Conservation (phyloP, 2,113 vertebrate species). For the Pollimyrus isidori region DNA sequence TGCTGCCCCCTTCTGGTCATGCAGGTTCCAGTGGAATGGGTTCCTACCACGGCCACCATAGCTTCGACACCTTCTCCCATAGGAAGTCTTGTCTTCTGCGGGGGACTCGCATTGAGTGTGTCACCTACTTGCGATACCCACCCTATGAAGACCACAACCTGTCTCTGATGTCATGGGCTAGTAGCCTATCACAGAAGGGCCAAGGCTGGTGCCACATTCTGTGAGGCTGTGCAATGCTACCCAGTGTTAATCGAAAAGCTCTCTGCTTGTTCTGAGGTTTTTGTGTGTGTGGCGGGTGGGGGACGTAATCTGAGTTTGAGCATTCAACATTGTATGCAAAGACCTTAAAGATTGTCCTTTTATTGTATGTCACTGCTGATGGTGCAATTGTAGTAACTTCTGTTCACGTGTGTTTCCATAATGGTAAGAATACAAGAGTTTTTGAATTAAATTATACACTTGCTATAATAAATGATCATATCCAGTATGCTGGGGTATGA, state of each 20-base stretch:
- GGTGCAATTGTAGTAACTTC: background rate
- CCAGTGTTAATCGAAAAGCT: background rate
- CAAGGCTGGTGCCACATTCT: slow-evolving; percentile 64
- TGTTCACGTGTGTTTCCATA: background rate
- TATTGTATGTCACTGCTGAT: background rate
- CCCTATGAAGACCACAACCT: slow-evolving; percentile 61
- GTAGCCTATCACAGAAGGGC: slow-evolving; percentile 53
- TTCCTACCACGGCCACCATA: slow-evolving; percentile 53
- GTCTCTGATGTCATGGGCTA: slow-evolving; percentile 62
- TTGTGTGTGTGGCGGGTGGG: no score
- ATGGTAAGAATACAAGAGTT: background rate
- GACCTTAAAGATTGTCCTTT: background rate
- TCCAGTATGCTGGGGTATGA: background rate
- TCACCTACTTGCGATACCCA: slow-evolving; percentile 62
- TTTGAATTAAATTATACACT: background rate
- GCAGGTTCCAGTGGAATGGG: slow-evolving; percentile 60
- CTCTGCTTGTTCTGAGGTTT: background rate
- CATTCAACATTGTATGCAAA: background rate
- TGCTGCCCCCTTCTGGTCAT: background rate
- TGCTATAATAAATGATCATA: background rate
- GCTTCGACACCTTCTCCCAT: slow-evolving; percentile 66
- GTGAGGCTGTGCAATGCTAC: slow-evolving; percentile 32
- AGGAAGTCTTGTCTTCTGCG: slow-evolving; percentile 61
- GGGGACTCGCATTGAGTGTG: slow-evolving; percentile 53
- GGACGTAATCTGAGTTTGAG: background rate